These are phyloP conservation scores for Microcebus jonahi DNA, from an alignment of 2,113 vertebrate species.

Conservation along the genomic window DNA sequence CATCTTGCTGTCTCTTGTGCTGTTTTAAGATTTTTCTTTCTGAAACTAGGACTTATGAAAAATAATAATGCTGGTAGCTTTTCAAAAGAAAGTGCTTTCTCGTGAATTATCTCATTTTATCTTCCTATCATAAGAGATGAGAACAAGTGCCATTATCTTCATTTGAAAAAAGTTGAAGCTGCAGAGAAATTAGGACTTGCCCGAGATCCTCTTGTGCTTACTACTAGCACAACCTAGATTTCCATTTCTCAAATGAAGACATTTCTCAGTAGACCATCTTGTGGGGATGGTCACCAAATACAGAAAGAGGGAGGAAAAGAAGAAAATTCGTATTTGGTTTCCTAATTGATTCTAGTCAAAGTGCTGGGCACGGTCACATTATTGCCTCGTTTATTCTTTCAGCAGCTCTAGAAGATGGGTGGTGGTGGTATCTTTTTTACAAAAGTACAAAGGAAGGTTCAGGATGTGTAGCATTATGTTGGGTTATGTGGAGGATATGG, in stretches of 20 bases:
- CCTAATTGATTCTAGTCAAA: background rate
- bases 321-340: conserved; percentile 12
- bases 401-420: background rate
- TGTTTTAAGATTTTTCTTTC: conserved; percentile 73
- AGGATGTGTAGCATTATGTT: background rate
- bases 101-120: conserved; percentile 62
- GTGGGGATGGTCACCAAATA: background rate
- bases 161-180: conserved; percentile 14
- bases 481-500: background rate
- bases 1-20: conserved; percentile 61
- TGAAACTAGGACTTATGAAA: conserved; percentile 67
- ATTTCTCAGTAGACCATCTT: conserved; percentile 17
- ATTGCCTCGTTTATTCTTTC: background rate
- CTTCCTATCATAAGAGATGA: conserved; percentile 36
- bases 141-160: conserved; percentile 38
- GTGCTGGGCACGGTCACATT: background rate
- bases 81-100: conserved; percentile 62
- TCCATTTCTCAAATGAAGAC: conserved; percentile 8
- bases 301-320: background rate
- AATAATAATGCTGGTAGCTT: conserved; percentile 63
- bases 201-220: background rate
- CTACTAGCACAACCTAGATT: background rate
- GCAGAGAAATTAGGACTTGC: conserved; percentile 27
- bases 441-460: conserved; percentile 16
- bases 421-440: background rate